These are phyloP conservation scores for Megalops atlanticus DNA, from an alignment of 2,113 vertebrate genomes.

Conservation along the genomic window DNA sequence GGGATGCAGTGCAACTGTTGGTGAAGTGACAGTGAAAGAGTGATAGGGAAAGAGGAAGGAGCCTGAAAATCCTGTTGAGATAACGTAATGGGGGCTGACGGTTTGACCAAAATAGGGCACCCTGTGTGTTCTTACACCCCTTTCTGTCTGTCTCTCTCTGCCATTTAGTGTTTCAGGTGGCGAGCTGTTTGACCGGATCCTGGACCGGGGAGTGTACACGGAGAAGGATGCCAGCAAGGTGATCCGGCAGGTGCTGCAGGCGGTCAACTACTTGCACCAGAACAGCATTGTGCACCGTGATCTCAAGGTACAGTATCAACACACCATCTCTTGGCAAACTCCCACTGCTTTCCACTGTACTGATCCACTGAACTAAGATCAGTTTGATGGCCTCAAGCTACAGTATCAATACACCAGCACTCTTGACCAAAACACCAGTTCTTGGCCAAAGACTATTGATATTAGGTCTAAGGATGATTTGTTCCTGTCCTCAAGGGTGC, in stretches of 20 bases:
- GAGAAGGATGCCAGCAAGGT: constrained; percentile 92
- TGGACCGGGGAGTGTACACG: constrained; percentile 91
- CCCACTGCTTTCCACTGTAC: too few species aligned
- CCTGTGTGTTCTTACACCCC: background rate
- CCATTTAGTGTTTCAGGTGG: constrained; percentile 87
- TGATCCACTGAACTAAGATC: background rate
- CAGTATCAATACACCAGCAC: too few species aligned
- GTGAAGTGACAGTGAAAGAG: background rate
- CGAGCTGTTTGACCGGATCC: constrained; percentile 93
- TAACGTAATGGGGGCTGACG: too few species aligned
- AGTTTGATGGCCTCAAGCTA: too few species aligned
- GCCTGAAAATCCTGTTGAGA: too few species aligned
- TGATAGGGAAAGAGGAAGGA: background rate
- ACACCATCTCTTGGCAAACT: background rate
- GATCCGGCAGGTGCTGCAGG: constrained; percentile 90
- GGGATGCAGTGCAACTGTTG: too few species aligned
- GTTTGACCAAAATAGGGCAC: background rate
- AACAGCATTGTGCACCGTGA: constrained; percentile 92
- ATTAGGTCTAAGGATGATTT: background rate
- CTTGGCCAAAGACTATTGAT: background rate
- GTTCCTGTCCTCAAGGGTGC: too few species aligned
- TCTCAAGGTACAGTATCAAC: constrained; percentile 77
- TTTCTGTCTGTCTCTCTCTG: background rate
- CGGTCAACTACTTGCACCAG: constrained; percentile 88
- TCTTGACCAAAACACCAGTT: too few species aligned